Percentiles rank a stretch among this genome's conserved stretches.
These are phyloP conservation scores for Neuroterus valhalla DNA, from an alignment of 1,140 invertebrate species.

Conservation along the genomic window DNA sequence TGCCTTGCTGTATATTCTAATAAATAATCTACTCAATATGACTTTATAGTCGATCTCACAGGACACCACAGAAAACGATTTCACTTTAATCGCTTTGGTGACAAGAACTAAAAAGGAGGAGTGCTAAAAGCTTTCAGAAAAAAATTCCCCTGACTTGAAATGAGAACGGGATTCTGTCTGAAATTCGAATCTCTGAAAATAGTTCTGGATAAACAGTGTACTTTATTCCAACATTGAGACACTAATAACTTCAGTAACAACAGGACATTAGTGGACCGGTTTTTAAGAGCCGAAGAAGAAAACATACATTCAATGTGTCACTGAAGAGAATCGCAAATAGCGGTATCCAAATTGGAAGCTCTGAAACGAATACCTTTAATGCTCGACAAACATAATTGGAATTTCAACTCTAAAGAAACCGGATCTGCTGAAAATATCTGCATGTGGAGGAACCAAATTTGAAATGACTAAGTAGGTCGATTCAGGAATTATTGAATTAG, in stretches of 20 bases:
- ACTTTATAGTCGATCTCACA: no score
- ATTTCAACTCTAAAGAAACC: background rate
- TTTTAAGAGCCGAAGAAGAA: background rate
- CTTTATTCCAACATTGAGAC: slow-evolving; percentile 1
- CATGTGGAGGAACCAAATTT: background rate
- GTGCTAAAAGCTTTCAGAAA: no score
- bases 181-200: background rate
- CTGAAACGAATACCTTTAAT: background rate
- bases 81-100: no score
- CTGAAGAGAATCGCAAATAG: slow-evolving; percentile 10
- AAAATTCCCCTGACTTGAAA: slow-evolving; percentile 15
- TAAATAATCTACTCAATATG: no score
- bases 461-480: background rate
- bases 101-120: no score
- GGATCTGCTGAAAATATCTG: background rate
- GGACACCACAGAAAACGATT: no score
- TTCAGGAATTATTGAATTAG: no score
- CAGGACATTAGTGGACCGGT: background rate
- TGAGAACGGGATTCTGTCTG: background rate
- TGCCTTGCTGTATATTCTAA: no score
- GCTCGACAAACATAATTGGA: slow-evolving; percentile 3
- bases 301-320: background rate
- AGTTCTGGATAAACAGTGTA: slow-evolving; percentile 28
- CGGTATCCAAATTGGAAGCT: slow-evolving; percentile 1
- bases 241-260: slow-evolving; percentile 4